phyloP scores from a whole-genome alignment of 2,888 invertebrate species.

The Rugalucina vietnamica region DNA sequence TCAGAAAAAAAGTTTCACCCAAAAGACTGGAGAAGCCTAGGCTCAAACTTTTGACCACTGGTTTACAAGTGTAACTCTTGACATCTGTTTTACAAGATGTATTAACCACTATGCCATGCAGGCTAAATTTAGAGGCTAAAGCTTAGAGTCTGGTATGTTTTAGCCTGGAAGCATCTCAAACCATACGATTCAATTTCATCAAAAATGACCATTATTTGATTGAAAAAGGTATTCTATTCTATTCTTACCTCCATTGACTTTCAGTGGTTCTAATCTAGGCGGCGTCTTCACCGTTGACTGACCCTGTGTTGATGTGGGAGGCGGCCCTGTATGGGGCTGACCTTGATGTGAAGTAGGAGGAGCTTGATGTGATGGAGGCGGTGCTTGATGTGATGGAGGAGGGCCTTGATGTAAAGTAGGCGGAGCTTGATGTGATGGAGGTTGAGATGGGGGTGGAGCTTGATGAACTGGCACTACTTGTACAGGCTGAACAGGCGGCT shows the following conservation, averaged over 20 bases:
- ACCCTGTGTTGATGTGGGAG: neutral
- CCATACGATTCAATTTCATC: too few relatives aligned
- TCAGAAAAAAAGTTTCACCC: too few relatives aligned
- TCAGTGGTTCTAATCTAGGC: neutral
- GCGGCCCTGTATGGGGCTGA: neutral
- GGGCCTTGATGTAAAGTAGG: neutral
- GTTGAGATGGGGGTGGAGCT: constrained; percentile 25
- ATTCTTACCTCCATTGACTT: constrained; percentile 41
- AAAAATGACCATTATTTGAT: too few relatives aligned
- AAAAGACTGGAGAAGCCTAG: too few relatives aligned
- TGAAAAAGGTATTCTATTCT: neutral
- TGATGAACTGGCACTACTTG: constrained; percentile 12
- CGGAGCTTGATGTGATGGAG: constrained; percentile 10
- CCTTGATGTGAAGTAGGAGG: neutral
- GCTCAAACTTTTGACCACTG: too few relatives aligned
- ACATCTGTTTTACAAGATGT: too few relatives aligned
- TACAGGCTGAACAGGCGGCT: neutral
- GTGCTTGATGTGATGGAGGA: constrained; percentile 3
- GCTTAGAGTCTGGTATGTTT: too few relatives aligned
- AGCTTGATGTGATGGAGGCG: neutral
- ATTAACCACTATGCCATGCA: too few relatives aligned
- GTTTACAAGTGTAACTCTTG: too few relatives aligned
- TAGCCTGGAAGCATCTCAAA: too few relatives aligned
- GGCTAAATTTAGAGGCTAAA: too few relatives aligned
- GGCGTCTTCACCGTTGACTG: neutral